Evolutionary conservation across 2,888 invertebrate species (phyloP), one percentile per base, ranked within the genome.

Genomic region (Morpho achilles): DNA sequence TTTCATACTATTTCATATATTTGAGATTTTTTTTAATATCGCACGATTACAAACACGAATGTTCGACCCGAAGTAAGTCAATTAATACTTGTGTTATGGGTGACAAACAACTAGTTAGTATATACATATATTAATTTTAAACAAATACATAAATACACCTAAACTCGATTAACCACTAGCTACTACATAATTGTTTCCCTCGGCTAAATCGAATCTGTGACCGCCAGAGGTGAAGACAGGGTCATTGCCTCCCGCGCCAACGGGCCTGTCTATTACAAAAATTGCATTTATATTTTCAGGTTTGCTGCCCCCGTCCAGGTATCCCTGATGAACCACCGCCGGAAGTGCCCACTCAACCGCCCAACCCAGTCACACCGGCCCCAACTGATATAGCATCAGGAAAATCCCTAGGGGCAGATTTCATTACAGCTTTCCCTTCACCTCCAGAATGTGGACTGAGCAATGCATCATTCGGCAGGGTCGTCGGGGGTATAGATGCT

Each of bases 401-500:
- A 0, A 78, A 77, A 65, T 52, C 67, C 0, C 39, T 60, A 6
- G 47, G 49, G 0, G 71, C 67, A 0, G 80, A 81, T 68, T 74
- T 72, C 75, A 62, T 86, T 63, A 10, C 67, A 0, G 65, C 66
- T 0, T 70, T 87, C 7, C 88, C 69, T 54, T 86, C 68, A 74
- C 93, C 87, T 0, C 88, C 88, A 0, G 78, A 92, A 0, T 96
- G 96, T 67, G 96, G 96, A 0, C 71, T 82, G 53, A 93, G 92
- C 47, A 91, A 92, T 63, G 84, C 84, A 0, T 73, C 91, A 0
- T 91, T 92, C 69, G 86, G 87, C 42, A 91, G 94, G 67, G 93
- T 96, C 2, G 95, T 97, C 0, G 95, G 95, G 7, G 97, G 97
- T 0, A 79, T 91, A 0, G 91, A 93, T 7, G 94, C 95, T 6